Evolutionary conservation across 2,113 vertebrate species (phyloP).

Genomic region (Myotis davidii): DNA sequence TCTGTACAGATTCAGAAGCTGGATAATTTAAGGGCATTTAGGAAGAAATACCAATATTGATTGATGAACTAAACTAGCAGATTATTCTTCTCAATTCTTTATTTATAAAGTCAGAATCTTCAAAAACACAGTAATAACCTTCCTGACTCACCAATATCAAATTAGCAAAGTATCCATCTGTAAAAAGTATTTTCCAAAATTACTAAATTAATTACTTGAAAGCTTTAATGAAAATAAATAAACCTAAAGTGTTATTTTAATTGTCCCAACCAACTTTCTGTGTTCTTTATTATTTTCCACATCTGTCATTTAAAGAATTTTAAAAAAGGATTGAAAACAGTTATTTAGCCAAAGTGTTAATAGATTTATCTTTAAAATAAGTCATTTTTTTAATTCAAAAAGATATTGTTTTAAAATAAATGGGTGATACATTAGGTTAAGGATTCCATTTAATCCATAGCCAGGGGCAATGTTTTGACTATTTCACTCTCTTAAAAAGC

Average conservation of each 20-base stretch:
- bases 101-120: neutral
- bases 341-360: neutral
- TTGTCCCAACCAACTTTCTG: neutral
- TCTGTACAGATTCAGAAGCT: neutral
- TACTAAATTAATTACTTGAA: neutral
- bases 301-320: neutral
- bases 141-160: neutral
- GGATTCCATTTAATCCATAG: neutral
- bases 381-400: neutral
- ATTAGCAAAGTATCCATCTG: neutral
- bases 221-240: neutral
- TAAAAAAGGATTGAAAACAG: neutral
- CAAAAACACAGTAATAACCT: neutral
- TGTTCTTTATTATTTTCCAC: neutral
- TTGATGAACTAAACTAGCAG: neutral
- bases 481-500: neutral
- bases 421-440: neutral
- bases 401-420: neutral
- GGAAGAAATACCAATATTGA: neutral
- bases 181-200: neutral
- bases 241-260: neutral
- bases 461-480: neutral
- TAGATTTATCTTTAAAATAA: slow-evolving; percentile 9
- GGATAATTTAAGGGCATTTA: neutral
- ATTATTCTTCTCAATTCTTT: neutral